Evolutionary conservation across 1,140 invertebrate species (phyloP).

Genomic region (Manduca sexta): DNA sequence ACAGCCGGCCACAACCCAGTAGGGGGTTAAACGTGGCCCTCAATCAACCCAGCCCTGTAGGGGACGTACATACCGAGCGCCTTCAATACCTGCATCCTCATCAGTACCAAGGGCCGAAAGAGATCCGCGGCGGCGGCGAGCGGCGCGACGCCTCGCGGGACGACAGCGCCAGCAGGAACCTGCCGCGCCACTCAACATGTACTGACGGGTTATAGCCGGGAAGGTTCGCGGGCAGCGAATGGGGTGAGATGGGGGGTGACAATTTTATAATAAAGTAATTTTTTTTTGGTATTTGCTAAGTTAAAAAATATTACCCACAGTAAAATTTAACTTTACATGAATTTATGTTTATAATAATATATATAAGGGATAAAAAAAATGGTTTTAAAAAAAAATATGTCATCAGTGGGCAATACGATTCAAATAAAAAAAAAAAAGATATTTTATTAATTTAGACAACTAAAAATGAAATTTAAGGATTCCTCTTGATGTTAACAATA

Average conservation of each 20-base stretch:
- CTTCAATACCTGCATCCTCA: constrained; percentile 19
- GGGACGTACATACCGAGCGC: neutral
- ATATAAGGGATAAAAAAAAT: neutral
- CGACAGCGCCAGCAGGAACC: constrained; percentile 57
- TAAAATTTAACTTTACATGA: too few species aligned
- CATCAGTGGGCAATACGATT: neutral
- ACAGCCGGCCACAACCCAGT: too few species aligned
- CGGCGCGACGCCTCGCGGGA: constrained; percentile 38
- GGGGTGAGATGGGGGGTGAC: too few species aligned
- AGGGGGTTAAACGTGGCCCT: too few species aligned
- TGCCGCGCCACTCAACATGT: constrained; percentile 29
- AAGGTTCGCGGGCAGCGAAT: too few species aligned
- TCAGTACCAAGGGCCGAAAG: constrained; percentile 71
- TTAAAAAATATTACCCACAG: too few species aligned
- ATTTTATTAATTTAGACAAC: too few species aligned
- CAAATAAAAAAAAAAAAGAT: neutral
- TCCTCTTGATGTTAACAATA: neutral
- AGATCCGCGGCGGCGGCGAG: constrained; percentile 59
- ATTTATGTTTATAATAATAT: too few species aligned
- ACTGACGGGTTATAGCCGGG: constrained; percentile 1
- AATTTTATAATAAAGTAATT: too few species aligned
- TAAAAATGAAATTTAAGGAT: too few species aligned
- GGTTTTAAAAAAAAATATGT: neutral
- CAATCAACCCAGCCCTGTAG: too few species aligned
- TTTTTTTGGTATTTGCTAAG: too few species aligned